Conservation (phyloP, 1,140 invertebrate genomes). For the Bilobella aurantiaca region DNA sequence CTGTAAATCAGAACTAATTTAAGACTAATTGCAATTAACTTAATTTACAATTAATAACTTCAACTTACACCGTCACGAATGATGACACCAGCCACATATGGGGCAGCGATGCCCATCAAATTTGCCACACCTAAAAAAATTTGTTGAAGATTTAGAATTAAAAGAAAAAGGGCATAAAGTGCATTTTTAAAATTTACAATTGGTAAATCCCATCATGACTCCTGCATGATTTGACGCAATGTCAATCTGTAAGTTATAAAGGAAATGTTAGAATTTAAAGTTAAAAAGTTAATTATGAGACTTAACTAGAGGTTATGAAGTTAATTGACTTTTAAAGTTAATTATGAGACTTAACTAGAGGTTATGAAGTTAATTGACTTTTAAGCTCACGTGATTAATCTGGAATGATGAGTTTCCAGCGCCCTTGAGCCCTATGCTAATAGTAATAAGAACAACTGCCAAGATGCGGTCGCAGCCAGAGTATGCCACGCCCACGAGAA, state of each 20-base stretch:
- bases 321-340: too few relatives aligned
- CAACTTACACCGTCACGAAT: conserved; percentile 41
- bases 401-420: conserved; percentile 43
- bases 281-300: too few relatives aligned
- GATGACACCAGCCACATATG: conserved; percentile 42
- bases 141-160: not conserved
- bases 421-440: conserved; percentile 43
- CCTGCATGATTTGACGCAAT: conserved; percentile 47
- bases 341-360: too few relatives aligned
- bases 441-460: conserved; percentile 42
- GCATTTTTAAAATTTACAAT: conserved; percentile 36
- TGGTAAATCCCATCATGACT: conserved; percentile 47
- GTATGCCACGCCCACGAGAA: conserved; percentile 68
- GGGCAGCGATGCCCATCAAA: conserved; percentile 40
- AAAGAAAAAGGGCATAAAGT: not conserved
- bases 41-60: too few relatives aligned
- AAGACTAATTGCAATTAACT: not conserved
- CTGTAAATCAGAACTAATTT: conserved; percentile 45
- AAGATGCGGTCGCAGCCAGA: conserved; percentile 55
- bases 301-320: not conserved
- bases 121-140: not conserved
- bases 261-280: not conserved
- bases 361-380: too few relatives aligned
- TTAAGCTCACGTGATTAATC: conserved; percentile 37
- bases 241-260: conserved; percentile 45